Evolutionary conservation across 2,888 invertebrate genomes (phyloP).

Genomic region (Lapara coniferarum): DNA sequence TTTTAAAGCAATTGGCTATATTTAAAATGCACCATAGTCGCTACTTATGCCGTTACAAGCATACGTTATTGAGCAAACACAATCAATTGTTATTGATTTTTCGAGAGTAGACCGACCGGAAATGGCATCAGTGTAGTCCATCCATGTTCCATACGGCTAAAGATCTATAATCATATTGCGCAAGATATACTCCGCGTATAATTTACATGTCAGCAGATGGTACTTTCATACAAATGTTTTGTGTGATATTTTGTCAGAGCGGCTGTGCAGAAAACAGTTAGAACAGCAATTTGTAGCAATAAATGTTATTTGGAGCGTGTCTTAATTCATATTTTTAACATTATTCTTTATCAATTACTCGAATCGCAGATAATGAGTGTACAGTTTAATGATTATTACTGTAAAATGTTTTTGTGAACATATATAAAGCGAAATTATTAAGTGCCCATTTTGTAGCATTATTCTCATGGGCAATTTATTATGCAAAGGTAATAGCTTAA

Average conservation of each 20-base stretch:
- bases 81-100: not conserved
- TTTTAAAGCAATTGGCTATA: too few species aligned
- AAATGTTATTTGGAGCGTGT: slow-evolving; percentile 61
- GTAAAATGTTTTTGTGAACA: slow-evolving; percentile 30
- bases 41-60: too few species aligned
- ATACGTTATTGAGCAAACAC: too few species aligned
- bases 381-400: slow-evolving; percentile 42
- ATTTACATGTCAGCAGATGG: slow-evolving; percentile 23
- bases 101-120: too few species aligned
- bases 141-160: not conserved
- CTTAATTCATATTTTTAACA: slow-evolving; percentile 56
- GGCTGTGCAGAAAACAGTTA: slow-evolving; percentile 53
- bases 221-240: slow-evolving; percentile 31
- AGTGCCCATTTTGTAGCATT: slow-evolving; percentile 44
- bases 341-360: slow-evolving; percentile 55
- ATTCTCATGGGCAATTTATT: slow-evolving; percentile 47
- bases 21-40: too few species aligned
- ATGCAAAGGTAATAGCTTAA: slow-evolving; percentile 50
- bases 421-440: slow-evolving; percentile 29
- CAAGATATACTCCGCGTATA: not conserved
- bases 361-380: slow-evolving; percentile 50
- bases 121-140: too few species aligned
- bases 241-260: slow-evolving; percentile 29
- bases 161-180: not conserved
- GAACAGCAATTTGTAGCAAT: slow-evolving; percentile 59